phyloP scores from a whole-genome alignment of 1,140 invertebrate genomes.

The Pogonognathellus flavescens region DNA sequence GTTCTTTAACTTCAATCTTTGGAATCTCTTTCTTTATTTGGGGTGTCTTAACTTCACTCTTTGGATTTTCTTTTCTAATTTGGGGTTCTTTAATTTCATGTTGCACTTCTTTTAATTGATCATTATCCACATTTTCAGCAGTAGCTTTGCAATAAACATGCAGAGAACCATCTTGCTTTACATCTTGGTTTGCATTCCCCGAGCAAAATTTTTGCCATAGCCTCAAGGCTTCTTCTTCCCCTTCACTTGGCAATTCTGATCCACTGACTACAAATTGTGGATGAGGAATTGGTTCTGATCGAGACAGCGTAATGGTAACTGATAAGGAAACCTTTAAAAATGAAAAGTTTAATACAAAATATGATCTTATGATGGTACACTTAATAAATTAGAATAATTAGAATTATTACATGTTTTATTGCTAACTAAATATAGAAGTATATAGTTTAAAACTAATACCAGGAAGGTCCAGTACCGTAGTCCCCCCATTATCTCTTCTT shows the following conservation, averaged over 20 bases:
- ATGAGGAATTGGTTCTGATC: too few species aligned
- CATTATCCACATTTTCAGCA: background rate
- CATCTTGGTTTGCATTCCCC: slow-evolving; percentile 4
- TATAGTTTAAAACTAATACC: too few species aligned
- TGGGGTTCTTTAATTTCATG: background rate
- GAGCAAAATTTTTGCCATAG: slow-evolving; percentile 44
- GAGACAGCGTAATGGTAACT: too few species aligned
- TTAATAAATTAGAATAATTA: too few species aligned
- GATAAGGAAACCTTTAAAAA: too few species aligned
- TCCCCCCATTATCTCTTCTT: too few species aligned
- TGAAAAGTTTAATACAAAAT: too few species aligned
- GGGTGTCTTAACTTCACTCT: background rate
- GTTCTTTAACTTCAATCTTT: background rate
- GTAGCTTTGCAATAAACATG: slow-evolving; percentile 9
- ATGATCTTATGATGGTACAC: too few species aligned
- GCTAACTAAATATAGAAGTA: too few species aligned
- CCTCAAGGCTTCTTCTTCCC: slow-evolving; percentile 13
- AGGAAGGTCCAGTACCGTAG: too few species aligned
- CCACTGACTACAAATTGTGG: too few species aligned
- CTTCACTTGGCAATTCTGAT: background rate
- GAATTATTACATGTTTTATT: too few species aligned
- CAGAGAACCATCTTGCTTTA: background rate
- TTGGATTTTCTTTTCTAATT: background rate
- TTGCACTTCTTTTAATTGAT: background rate
- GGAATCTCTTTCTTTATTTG: background rate